phyloP scores from a whole-genome alignment of 2,888 invertebrate species.

The Lithophane socia region DNA sequence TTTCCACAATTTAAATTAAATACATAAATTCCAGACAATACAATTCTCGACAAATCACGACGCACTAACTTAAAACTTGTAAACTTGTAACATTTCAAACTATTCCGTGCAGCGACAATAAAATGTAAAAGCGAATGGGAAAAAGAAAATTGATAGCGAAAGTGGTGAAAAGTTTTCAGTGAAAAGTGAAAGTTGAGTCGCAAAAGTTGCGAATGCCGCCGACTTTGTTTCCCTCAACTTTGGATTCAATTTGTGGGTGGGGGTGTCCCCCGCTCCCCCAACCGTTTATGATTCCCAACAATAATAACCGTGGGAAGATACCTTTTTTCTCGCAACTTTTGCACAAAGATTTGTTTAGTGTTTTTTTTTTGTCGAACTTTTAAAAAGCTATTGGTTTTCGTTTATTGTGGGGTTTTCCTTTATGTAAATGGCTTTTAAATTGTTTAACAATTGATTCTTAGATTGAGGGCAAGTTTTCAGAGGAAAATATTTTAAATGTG shows the following conservation, averaged over 20 bases:
- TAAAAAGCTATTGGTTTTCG: constrained; percentile 35
- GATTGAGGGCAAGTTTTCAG: too few relatives aligned
- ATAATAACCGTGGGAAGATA: constrained; percentile 70
- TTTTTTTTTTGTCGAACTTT: constrained; percentile 45
- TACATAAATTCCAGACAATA: constrained; percentile 4
- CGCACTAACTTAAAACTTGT: constrained; percentile 30
- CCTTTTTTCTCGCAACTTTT: constrained; percentile 56
- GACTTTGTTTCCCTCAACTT: constrained; percentile 88
- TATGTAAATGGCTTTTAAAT: constrained; percentile 12
- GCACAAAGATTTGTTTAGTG: constrained; percentile 60
- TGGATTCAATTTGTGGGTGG: constrained; percentile 83
- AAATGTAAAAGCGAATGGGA: constrained; percentile 63
- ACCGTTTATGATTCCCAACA: constrained; percentile 74
- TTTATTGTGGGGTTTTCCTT: constrained; percentile 19
- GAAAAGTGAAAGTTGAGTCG: constrained; percentile 85
- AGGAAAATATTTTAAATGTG: neutral
- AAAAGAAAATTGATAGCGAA: constrained; percentile 79
- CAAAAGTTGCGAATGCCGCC: constrained; percentile 81
- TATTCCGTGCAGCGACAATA: constrained; percentile 52
- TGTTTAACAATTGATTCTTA: constrained; percentile 1
- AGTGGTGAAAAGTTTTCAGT: constrained; percentile 84
- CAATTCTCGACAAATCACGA: neutral
- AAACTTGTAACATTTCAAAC: constrained; percentile 33
- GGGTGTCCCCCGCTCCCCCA: constrained; percentile 67
- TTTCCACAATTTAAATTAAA: neutral